Evolutionary conservation across 2,797 vertebrate genomes (phyloP), one percentile per base, ranked within the genome.

Genomic region (Coccyzus lansbergi): DNA sequence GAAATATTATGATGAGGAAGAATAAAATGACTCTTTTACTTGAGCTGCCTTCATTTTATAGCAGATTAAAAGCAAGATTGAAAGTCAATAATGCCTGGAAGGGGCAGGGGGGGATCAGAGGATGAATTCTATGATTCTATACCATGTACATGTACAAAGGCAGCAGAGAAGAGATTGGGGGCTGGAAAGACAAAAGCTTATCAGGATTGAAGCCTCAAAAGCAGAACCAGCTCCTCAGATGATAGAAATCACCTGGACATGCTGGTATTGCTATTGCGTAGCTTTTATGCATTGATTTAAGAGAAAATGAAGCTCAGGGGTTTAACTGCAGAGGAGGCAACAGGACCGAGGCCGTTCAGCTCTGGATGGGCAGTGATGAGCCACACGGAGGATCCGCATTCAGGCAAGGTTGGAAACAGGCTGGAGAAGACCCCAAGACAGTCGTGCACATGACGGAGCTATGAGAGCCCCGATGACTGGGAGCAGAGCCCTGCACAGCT

Each of bases 241-340:
- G 26, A 52, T 69, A 31, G 51, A 80, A 90, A 95, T 79, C 83
- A 58, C 58, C 46, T 72, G 68, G 29, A 33, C 55, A 36, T 1
- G 12, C 62, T 36, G 69, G 7, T 53, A 40, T 40, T 78, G 72
- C 89, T 88, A 68, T 58, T 86, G 80, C 34, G 25, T 4, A 20
- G 49, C 49, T 91, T 92, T 76, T 67, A 17, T 24, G 13, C 91
- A 84, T 94, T 86, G 94, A 90, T 94, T 94, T 62, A 88, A 81
- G 65, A 40, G 40, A 84, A 72, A 95, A 63, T 63, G 94, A 95
- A 92, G 65, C 84, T 92, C 67, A 76, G 75, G 24, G 42, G 83
- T 80, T 93, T 67, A 86, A 53, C 42, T 76, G 49, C 65, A 64
- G 55, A 59, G 48, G 7, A 55, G 12, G 34, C 52, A 40, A 25